Conservation (phyloP, 2,797 vertebrate species). For the Trematomus bernacchii region DNA sequence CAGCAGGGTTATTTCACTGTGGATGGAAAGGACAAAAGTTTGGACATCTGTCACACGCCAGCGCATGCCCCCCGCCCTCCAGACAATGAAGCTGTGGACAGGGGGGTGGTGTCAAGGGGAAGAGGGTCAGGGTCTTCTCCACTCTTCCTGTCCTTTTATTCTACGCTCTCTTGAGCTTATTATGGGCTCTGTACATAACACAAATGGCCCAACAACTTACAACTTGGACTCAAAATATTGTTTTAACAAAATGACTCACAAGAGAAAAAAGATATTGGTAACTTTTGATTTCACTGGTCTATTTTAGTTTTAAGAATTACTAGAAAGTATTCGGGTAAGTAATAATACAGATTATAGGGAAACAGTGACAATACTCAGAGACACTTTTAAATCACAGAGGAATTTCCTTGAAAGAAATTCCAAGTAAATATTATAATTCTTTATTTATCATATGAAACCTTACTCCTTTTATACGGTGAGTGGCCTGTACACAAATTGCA, state of each 20-base stretch:
- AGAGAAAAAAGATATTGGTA: neutral
- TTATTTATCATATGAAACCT: neutral
- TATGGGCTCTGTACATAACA: constrained; percentile 20
- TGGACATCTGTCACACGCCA: constrained; percentile 69
- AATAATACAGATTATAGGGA: neutral
- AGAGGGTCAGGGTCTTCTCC: constrained; percentile 49
- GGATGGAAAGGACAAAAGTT: constrained; percentile 55
- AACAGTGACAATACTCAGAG: neutral
- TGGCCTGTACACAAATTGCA: neutral
- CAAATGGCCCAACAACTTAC: constrained; percentile 27
- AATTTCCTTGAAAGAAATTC: neutral
- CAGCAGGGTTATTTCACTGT: constrained; percentile 36
- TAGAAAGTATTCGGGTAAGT: neutral
- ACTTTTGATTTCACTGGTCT: neutral
- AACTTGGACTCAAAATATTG: constrained; percentile 4
- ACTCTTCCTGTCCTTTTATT: constrained; percentile 42
- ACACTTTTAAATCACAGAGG: neutral
- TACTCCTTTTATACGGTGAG: neutral
- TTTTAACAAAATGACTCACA: neutral
- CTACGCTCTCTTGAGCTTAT: constrained; percentile 35
- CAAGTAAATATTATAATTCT: neutral
- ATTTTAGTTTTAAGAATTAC: neutral
- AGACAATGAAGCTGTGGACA: constrained; percentile 47
- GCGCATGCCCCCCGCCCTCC: constrained; percentile 45
- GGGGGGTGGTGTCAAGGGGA: constrained; percentile 32